Base-by-base conservation (phyloP, 2,113 vertebrate genomes). In the Nibea albiflora region DNA sequence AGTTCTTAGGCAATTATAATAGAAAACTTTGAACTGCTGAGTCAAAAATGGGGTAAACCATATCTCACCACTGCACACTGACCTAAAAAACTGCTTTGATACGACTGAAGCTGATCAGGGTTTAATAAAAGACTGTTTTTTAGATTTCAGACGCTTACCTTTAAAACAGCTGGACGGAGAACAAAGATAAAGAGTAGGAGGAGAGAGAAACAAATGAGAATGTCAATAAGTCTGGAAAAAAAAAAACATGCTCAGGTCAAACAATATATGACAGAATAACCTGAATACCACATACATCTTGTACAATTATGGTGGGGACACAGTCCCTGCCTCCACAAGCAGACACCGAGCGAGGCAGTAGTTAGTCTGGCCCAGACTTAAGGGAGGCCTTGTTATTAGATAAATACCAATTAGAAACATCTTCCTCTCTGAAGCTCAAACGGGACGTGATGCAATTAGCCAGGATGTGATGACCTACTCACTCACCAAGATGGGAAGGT, bases 91-190 rank as follows among this genome's bases (percentile, higher is more conserved):
- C 22, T 24, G 47, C 46, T 61, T 52, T 73, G 22, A 70, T 69
- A 81, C 22, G 63, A 74, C 15, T 61, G 61, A 85, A 49, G 26
- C 52, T 52, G 70, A 76, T 66, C 24, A 56, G 56, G 28, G 72
- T 65, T 56, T 56, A 78, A 78, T 63, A 71, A 78, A 86, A 16
- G 47, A 70, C 19, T 4, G 31, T 31, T 35, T 35, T 35, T 35
- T 8, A 35, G 35, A 39, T 39, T 84, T 72, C 35, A 62, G 58
- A 54, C 1, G 42, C 95, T 95, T 94, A 96, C 95, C 95, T 95
- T 95, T 52, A 96, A 84, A 81, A 92, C 86, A 82, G 90, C 94
- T 96, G 88, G 65, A 83, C 42, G 57, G 60, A 56, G 63, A 62
- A 50, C 28, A 73, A 44, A 84, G 74, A 88, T 56, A 77, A 78